Evolutionary conservation across 2,797 vertebrate genomes (phyloP).

Genomic region (Arrhamphus sclerolepis): DNA sequence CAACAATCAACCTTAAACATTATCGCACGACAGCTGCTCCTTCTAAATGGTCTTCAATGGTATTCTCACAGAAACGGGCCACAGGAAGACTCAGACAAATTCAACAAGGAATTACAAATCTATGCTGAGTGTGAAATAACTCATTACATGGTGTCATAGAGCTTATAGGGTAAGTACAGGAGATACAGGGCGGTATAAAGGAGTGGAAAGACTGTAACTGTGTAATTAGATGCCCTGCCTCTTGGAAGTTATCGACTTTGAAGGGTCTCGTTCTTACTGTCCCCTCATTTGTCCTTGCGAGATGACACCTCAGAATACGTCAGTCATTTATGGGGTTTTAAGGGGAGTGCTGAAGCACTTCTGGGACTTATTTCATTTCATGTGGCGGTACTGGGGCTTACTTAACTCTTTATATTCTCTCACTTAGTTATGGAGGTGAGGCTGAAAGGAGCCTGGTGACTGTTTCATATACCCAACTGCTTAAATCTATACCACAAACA

Average conservation of each 20-base stretch:
- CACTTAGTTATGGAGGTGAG: no score
- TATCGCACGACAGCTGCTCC: slow-evolving; percentile 55
- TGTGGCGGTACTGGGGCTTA: no score
- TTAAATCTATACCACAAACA: no score
- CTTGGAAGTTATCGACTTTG: slow-evolving; percentile 30
- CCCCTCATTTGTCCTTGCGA: slow-evolving; percentile 26
- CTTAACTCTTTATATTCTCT: no score
- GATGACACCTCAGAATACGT: background rate
- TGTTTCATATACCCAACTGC: no score
- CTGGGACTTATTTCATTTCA: background rate
- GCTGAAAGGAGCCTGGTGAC: no score
- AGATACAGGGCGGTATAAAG: slow-evolving; percentile 5
- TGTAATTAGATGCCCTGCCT: slow-evolving; percentile 31
- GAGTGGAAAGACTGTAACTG: background rate
- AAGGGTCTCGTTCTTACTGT: background rate
- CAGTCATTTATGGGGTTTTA: no score
- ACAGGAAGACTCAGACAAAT: slow-evolving; percentile 29
- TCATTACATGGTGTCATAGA: slow-evolving; percentile 21
- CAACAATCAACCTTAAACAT: slow-evolving; percentile 60
- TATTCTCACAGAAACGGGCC: slow-evolving; percentile 46
- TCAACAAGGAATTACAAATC: slow-evolving; percentile 52
- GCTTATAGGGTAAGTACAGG: slow-evolving; percentile 21
- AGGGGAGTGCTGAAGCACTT: no score
- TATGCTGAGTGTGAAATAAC: slow-evolving; percentile 32
- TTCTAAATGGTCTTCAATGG: slow-evolving; percentile 47